Base-by-base conservation (phyloP, 2,888 invertebrate species). In the Conops quadrifasciatus region DNA sequence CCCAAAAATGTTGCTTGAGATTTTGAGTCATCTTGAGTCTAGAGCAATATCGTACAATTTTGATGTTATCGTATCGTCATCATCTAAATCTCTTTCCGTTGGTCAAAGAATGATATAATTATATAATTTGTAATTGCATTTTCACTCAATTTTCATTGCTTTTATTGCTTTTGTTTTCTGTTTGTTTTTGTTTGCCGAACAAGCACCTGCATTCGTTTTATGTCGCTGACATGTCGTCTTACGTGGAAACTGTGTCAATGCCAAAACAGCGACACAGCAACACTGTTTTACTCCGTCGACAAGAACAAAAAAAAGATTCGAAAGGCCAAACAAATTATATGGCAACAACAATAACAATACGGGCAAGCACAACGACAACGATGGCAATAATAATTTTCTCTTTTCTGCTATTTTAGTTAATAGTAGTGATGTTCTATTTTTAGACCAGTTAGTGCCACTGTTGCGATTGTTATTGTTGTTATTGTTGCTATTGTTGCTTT, bases 151-250 rank as follows among this genome's bases (percentile, higher is more conserved):
- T 43, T 1, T 45, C 28, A n/a, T 62, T 53, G 53, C 58, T 47
- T 43, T n/a, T 62, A 43, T 56, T 53, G 53, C 43, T 63, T 45
- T 62, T 15, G 24, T 43, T 26, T 49, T 36, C 13, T 51, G 36
- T 69, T 28, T 30, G 11, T 53, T 36, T 15, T 36, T n/a, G n/a
- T n/a, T n/a, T n/a, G n/a, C n/a, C 19, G 13, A 36, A 36, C 36
- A 36, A 45, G 19, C 47, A 16, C 47, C 73, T 74, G 73, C 76
- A 78, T 78, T 78, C 75, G 75, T 78, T 78, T 77, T 78, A 80
- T 80, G 75, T 79, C 74, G 74, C 72, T 80, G 77, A 79, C 80
- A 79, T 81, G 80, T 75, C 28, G n/a, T 36, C 36, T 9, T 36
- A 36, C 36, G 36, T 36, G 5, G 65, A 68, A 74, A 65, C 56